Conservation (phyloP, 2,888 invertebrate species). For the Trilocha varians region DNA sequence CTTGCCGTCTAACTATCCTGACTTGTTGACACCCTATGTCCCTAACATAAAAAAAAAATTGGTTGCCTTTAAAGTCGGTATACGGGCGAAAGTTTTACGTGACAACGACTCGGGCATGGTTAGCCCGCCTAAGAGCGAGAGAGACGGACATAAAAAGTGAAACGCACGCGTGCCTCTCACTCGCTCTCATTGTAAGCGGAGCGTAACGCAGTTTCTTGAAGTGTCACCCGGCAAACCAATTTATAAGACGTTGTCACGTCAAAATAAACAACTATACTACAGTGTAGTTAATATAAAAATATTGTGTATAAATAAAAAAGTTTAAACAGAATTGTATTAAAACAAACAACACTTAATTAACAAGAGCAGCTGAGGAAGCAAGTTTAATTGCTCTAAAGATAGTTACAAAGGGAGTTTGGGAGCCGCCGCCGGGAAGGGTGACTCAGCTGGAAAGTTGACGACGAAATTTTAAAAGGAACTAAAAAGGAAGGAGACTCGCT, state of each 20-base stretch:
- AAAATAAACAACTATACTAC: not conserved
- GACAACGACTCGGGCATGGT: too few relatives aligned
- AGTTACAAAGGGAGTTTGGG: conserved; percentile 1
- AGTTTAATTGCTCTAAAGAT: not conserved
- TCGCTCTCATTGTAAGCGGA: too few relatives aligned
- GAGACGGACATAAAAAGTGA: too few relatives aligned
- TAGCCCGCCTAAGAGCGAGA: too few relatives aligned
- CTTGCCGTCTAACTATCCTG: not conserved
- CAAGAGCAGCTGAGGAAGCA: not conserved
- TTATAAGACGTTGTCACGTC: not conserved
- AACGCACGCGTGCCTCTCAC: too few relatives aligned
- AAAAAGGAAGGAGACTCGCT: not conserved
- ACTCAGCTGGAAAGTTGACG: conserved; percentile 39
- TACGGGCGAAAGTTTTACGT: too few relatives aligned
- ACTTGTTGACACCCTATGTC: not conserved
- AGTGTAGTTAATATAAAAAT: too few relatives aligned
- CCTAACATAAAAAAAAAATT: too few relatives aligned
- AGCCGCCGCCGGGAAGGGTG: conserved; percentile 23
- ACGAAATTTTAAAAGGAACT: not conserved
- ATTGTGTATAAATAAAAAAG: too few relatives aligned
- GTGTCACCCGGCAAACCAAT: not conserved
- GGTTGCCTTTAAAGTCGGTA: too few relatives aligned
- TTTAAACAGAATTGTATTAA: not conserved
- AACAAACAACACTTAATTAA: not conserved
- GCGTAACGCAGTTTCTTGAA: not conserved